Conservation (phyloP, 2,888 invertebrate species). For the Campoplex nolae region DNA sequence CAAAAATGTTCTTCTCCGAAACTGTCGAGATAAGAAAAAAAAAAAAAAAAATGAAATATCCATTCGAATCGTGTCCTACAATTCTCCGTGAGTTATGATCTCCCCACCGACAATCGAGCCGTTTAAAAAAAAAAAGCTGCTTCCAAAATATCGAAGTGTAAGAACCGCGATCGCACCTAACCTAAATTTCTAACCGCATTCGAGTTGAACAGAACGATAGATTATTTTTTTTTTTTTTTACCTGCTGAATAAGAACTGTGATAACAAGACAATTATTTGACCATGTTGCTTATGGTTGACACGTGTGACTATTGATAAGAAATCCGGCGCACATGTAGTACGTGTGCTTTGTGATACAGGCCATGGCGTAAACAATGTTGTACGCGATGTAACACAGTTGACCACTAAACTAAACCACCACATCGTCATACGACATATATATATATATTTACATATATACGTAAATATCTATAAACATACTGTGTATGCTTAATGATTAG, state of each 20-base stretch:
- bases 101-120: too few species aligned
- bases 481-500: conserved; percentile 57
- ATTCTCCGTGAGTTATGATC: too few species aligned
- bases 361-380: conserved; percentile 2
- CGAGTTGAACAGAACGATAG: background rate
- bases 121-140: background rate
- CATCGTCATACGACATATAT: conserved; percentile 19
- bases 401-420: background rate
- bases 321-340: background rate
- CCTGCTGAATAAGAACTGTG: conserved; percentile 7
- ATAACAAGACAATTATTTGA: background rate
- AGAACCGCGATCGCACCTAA: background rate
- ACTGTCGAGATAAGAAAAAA: background rate
- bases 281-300: conserved; percentile 5
- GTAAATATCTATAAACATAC: too few species aligned
- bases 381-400: conserved; percentile 9
- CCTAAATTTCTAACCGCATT: background rate
- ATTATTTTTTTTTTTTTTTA: background rate
- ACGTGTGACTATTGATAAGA: conserved; percentile 27
- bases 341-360: background rate
- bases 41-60: background rate
- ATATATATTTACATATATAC: background rate
- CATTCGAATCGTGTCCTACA: too few species aligned
- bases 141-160: background rate
- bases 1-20: background rate